phyloP scores from a whole-genome alignment of 2,113 vertebrate species.

The Peromyscus californicus region DNA sequence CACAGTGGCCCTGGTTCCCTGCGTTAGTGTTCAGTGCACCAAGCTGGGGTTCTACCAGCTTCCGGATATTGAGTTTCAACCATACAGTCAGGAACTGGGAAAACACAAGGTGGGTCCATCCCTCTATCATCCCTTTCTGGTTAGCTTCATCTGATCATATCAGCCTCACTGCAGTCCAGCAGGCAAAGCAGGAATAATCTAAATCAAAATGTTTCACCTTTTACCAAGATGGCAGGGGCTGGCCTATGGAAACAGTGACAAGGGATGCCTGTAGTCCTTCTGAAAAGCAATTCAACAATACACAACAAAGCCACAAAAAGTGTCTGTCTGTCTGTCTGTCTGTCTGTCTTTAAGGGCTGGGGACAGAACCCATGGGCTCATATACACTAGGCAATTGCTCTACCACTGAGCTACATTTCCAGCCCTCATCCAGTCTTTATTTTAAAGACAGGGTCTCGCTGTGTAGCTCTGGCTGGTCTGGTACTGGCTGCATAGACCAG shows the following conservation, averaged over 20 bases:
- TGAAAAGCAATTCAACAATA: not conserved
- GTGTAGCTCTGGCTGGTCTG: not conserved
- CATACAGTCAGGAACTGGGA: not conserved
- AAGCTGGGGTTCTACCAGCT: not conserved
- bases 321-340: not conserved
- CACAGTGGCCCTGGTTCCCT: not conserved
- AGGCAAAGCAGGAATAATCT: conserved; percentile 9
- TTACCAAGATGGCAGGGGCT: not conserved
- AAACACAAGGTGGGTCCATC: not conserved
- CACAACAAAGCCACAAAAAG: not conserved
- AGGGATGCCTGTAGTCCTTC: not conserved
- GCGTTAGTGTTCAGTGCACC: not conserved
- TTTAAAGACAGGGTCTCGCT: not conserved
- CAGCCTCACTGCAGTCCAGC: not conserved
- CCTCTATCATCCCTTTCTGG: not conserved
- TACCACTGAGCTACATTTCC: not conserved
- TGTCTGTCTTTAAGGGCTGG: not conserved
- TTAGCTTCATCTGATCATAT: not conserved
- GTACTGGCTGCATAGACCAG: not conserved
- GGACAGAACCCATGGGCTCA: not conserved
- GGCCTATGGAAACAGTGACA: not conserved
- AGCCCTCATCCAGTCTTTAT: not conserved
- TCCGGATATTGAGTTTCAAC: not conserved
- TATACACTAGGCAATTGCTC: not conserved
- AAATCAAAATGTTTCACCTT: not conserved